These are phyloP conservation scores for Crocallis elinguaria DNA, from an alignment of 2,888 invertebrate species.

Conservation along the genomic window DNA sequence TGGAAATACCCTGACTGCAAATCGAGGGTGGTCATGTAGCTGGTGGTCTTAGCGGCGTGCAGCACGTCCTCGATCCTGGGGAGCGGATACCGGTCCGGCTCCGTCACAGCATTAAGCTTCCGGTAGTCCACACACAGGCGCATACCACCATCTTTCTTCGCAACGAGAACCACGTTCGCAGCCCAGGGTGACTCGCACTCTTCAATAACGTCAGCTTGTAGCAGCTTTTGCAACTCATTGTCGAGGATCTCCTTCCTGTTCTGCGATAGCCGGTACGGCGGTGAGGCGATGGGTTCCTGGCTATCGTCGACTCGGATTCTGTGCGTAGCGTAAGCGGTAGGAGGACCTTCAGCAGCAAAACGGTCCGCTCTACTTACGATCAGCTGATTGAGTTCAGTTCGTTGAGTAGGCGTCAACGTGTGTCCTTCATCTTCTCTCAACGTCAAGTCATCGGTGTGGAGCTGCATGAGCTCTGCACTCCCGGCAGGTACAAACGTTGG, in stretches of 20 bases:
- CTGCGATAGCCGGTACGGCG: constrained; percentile 51
- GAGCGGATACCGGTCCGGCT: neutral
- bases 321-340: constrained; percentile 39
- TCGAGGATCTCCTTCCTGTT: constrained; percentile 38
- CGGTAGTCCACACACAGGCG: neutral
- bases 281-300: constrained; percentile 48
- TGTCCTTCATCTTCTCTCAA: neutral
- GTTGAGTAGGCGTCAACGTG: neutral
- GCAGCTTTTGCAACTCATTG: constrained; percentile 32
- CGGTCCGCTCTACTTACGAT: neutral
- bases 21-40: neutral
- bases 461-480: no score
- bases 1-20: neutral
- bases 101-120: neutral
- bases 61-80: neutral
- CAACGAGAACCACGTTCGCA: constrained; percentile 25
- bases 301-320: constrained; percentile 42
- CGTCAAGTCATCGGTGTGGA: no score
- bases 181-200: constrained; percentile 38
- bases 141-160: constrained; percentile 14
- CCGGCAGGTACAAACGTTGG: no score
- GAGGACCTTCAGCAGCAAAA: constrained; percentile 10
- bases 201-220: constrained; percentile 39
- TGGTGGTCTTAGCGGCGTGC: neutral
- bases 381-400: neutral